A percentile compares a stretch with the other conserved stretches of the same genome.
Conservation (phyloP, 2,888 invertebrate species). For the Eudemis profundana region DNA sequence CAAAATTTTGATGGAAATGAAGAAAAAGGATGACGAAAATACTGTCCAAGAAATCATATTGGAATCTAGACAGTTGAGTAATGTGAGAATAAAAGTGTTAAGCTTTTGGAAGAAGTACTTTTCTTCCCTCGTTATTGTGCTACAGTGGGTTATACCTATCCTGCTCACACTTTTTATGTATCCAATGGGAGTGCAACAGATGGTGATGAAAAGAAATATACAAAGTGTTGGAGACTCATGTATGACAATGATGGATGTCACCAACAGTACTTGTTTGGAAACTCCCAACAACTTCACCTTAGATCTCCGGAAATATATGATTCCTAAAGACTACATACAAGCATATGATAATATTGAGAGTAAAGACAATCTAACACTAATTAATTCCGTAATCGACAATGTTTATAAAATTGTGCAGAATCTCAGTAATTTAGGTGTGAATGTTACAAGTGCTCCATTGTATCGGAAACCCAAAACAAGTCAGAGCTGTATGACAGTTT, state of each 20-base stretch:
- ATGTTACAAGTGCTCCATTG: slow-evolving; percentile 58
- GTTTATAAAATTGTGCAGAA: slow-evolving; percentile 67
- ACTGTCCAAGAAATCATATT: slow-evolving; percentile 60
- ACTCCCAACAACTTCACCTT: slow-evolving; percentile 51
- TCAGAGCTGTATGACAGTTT: slow-evolving; percentile 69
- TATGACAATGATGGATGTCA: slow-evolving; percentile 66
- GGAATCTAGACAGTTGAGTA: slow-evolving; percentile 46
- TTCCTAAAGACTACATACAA: slow-evolving; percentile 62
- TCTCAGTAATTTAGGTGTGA: slow-evolving; percentile 60
- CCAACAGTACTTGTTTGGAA: slow-evolving; percentile 59
- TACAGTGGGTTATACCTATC: slow-evolving; percentile 74
- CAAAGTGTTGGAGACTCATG: slow-evolving; percentile 61
- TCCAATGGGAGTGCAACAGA: slow-evolving; percentile 67
- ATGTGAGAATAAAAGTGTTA: slow-evolving; percentile 48
- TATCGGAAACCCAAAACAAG: slow-evolving; percentile 59
- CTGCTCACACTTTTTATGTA: slow-evolving; percentile 72
- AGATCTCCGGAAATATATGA: slow-evolving; percentile 60
- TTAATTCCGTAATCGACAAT: slow-evolving; percentile 65
- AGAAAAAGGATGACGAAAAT: slow-evolving; percentile 65
- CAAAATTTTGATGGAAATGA: slow-evolving; percentile 63
- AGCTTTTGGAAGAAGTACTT: slow-evolving; percentile 66
- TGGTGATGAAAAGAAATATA: slow-evolving; percentile 53
- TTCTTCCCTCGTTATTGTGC: slow-evolving; percentile 62
- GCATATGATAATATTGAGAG: slow-evolving; percentile 57
- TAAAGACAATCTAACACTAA: slow-evolving; percentile 55